Evolutionary conservation across 2,888 invertebrate genomes (phyloP).

Genomic region (Timema podura): DNA sequence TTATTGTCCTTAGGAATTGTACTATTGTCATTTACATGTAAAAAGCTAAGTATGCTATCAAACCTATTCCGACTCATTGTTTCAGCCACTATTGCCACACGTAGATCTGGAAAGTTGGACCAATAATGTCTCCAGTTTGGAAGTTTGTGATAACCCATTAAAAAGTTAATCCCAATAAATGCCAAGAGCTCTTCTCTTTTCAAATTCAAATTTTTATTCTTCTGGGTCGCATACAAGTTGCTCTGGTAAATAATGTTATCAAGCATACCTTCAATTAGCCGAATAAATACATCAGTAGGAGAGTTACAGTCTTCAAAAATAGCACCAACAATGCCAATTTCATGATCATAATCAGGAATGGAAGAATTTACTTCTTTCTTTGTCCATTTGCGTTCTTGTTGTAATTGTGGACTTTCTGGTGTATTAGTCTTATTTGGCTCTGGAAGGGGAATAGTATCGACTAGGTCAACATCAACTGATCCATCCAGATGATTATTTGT

Average conservation of each 20-base stretch:
- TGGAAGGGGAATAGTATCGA: no score
- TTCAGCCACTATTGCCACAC: constrained; percentile 9
- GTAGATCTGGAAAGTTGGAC: constrained; percentile 17
- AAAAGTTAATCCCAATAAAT: constrained; percentile 25
- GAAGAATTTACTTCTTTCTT: no score
- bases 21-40: constrained; percentile 26
- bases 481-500: no score
- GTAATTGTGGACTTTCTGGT: no score
- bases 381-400: no score
- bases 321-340: not conserved
- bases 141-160: constrained; percentile 25
- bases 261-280: not conserved
- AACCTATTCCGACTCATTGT: constrained; percentile 25
- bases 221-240: constrained; percentile 14
- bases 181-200: constrained; percentile 15
- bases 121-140: constrained; percentile 23
- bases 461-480: no score
- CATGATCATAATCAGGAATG: no score
- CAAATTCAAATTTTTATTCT: constrained; percentile 10
- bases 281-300: not conserved
- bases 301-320: not conserved
- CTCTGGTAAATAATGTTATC: not conserved
- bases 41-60: constrained; percentile 21
- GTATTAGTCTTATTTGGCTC: no score
- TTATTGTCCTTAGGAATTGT: constrained; percentile 9